Base-by-base conservation (phyloP, 2,888 invertebrate species). In the Hydraecia micacea region DNA sequence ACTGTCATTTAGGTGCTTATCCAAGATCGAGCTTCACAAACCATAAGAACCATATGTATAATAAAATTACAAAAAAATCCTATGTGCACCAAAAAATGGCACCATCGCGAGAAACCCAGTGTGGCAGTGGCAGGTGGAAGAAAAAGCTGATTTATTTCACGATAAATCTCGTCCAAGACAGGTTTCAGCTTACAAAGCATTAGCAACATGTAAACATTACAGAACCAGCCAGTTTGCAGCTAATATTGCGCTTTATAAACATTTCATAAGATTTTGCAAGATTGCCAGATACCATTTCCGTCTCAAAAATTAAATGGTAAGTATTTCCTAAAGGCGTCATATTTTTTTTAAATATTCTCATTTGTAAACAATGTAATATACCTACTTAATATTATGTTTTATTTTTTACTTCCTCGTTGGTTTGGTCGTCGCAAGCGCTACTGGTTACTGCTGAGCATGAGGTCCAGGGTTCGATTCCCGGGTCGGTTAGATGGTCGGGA, bases 201-300 rank as follows among this genome's bases (percentile, higher is more conserved):
- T 55, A 72, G 52, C 60, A 82, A 60, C 36, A 86, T 67, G 67
- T 83, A 86, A 86, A 86, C 77, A 82, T 58, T 25, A 74, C 55
- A 71, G 42, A 67, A 68, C 28, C 71, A 42, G 32, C 42, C 71
- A 36, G 32, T 65, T 71, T 68, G 49, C 58, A 67, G 70, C 46
- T 62, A 58, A 75, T 71, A 73, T 52, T 63, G 28, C 49, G 46
- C 15, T 58, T 67, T 70, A 75, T 67, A 82, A 83, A 83, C 86
- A 83, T 77, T 83, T 78, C 62, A 63, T 39, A 71, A 83, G 55
- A 73, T 83, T 77, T 77, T 73, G 32, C 84, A 62, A 58, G 28
- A 55, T 28, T 58, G 39, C 65, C 62, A 83, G 83, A 86, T 77
- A 60, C 39, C 46, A 70, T 77, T 82, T 81, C 69, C 77, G 77